Base-by-base conservation (phyloP, 2,797 vertebrate genomes). In the Phataginus tricuspis region DNA sequence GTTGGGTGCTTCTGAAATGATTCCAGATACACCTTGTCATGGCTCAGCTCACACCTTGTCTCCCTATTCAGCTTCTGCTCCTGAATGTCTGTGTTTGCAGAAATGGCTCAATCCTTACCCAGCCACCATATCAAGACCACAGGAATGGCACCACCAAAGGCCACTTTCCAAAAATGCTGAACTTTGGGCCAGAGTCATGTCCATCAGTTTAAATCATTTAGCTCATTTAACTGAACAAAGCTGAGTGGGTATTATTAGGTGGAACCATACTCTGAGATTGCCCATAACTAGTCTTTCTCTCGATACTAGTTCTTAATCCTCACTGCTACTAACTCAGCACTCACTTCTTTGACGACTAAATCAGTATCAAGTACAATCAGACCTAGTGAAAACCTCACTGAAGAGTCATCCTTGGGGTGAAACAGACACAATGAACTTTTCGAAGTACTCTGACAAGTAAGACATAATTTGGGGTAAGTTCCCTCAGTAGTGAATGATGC, bases 141-240 rank as follows among this genome's bases (percentile, higher is more conserved):
- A 2, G 6, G 9, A 7, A n/a, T 0, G 8, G 31, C 25, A 34
- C 3, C 27, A 2, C 16, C 2, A 1, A 27, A 12, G 12, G 12
- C 39, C 18, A 18, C 59, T 64, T 12, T 61, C 53, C 1, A 0
- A 27, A 14, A 7, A 13, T 0, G 1, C 19, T n/a, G 25, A 57
- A 12, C n/a, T 69, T 23, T 12, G 15, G 57, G 71, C 42, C 29
- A 29, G 34, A 9, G 23, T 51, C 66, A 39, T 8, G 34, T 12
- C 53, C 34, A 6, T 9, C 27, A 1, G 59, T 15, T 39, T 55
- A 29, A 93, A 72, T n/a, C 4, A 29, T 39, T 51, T 5, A 61
- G 18, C 27, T 59, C 4, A 18, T 27, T 55, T 53, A 37, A 53
- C 2, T 88, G 78, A 77, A 59, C 13, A 25, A 66, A 37, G 25